Conservation (phyloP, 2,888 invertebrate genomes). For the Deroplatys truncata region DNA sequence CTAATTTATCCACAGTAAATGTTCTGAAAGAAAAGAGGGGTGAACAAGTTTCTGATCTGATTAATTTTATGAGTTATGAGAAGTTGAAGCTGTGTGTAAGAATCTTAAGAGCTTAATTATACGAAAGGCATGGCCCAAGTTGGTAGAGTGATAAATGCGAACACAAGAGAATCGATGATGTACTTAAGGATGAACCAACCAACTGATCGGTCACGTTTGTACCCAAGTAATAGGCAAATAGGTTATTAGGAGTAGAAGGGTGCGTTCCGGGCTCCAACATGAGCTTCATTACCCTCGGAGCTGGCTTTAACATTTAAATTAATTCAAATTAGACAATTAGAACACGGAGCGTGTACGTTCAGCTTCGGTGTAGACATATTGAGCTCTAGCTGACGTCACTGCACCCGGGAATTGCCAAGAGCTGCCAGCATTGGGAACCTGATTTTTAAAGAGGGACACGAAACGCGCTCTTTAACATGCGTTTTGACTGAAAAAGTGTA, state of each 20-base stretch:
- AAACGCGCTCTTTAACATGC: background rate
- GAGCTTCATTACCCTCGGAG: background rate
- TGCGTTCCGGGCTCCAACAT: background rate
- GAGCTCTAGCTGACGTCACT: background rate
- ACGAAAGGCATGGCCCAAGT: background rate
- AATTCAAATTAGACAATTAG: background rate
- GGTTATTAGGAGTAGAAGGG: background rate
- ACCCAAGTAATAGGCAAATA: background rate
- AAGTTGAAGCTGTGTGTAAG: no score
- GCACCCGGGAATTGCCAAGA: background rate
- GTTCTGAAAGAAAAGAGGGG: no score
- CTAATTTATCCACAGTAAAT: no score
- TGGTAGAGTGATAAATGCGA: background rate
- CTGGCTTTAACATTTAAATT: background rate
- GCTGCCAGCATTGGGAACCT: background rate
- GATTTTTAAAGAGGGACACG: background rate
- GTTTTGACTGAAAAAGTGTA: no score
- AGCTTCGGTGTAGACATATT: background rate
- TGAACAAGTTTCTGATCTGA: no score
- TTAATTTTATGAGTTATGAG: no score
- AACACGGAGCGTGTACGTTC: background rate
- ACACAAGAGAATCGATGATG: background rate
- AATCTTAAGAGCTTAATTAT: background rate
- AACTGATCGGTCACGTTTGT: background rate
- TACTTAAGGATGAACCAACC: background rate